phyloP scores from a whole-genome alignment of 2,888 invertebrate species.

The Notocelia uddmanniana region DNA sequence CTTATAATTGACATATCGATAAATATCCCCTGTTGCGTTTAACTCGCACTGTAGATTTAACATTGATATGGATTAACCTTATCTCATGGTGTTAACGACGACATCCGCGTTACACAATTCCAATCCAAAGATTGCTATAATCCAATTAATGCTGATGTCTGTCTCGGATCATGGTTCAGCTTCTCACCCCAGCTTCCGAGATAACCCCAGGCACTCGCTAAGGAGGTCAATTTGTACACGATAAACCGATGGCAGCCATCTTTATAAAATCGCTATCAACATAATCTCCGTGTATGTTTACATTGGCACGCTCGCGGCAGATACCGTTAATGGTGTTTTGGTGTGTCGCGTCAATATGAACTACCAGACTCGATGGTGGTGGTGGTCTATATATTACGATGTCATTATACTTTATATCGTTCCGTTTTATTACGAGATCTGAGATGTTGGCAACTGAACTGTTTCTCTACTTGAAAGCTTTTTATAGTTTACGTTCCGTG shows the following conservation, averaged over 20 bases:
- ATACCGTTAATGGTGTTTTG: constrained; percentile 62
- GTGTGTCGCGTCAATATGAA: constrained; percentile 48
- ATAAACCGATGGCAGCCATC: constrained; percentile 63
- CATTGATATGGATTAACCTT: neutral
- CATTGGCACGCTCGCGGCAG: constrained; percentile 60
- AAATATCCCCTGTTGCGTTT: too few relatives aligned
- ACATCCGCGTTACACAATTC: constrained; percentile 10
- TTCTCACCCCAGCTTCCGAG: constrained; percentile 33
- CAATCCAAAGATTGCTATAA: constrained; percentile 24
- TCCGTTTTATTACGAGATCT: constrained; percentile 4
- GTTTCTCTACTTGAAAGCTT: neutral
- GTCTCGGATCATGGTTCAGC: constrained; percentile 39
- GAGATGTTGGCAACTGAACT: neutral
- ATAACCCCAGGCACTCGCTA: constrained; percentile 52
- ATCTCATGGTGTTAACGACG: neutral
- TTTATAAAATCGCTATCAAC: constrained; percentile 70
- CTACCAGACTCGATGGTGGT: constrained; percentile 34
- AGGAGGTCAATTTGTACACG: constrained; percentile 57
- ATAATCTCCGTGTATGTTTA: constrained; percentile 69
- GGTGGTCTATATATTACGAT: constrained; percentile 21
- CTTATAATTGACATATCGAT: too few relatives aligned
- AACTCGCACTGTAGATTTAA: neutral
- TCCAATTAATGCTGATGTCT: constrained; percentile 39
- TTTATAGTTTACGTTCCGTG: constrained; percentile 2
- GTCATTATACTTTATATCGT: constrained; percentile 9